Evolutionary conservation across 64 coral and sea anemone genomes (phyloP), one percentile per base, ranked within the genome.

Genomic region (Montipora efflorescens): DNA sequence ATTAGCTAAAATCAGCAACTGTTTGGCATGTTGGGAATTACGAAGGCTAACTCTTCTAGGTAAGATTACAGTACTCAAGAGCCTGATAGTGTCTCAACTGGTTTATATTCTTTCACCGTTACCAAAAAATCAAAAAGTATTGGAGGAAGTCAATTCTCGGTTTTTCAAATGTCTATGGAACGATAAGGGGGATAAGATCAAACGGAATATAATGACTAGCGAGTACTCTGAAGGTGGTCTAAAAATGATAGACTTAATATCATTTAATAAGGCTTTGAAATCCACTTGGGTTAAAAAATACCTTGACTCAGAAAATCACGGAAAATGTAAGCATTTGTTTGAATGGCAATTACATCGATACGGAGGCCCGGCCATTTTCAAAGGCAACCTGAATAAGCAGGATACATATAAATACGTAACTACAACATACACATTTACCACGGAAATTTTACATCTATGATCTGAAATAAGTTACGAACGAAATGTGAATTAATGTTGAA

Each of bases 41-140:
- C 76, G 76, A 49, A 78, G 36, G 44, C 44, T 79, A 18, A 48
- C 76, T 79, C 44, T 52, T 2, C 76, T 79, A 16, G 76, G 16
- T 47, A 79, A 79, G 18, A 79, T 79, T 19, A 79, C 76, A 79
- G 76, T 50, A 50, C 47, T 79, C 5, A 8, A 79, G 76, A 79
- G 76, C 50, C 71, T 88, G 71, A 74, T 74, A 19, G 87, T 75
- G 12, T 77, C 71, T 76, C 52, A 77, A 52, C 49, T 89, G 53
- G 53, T 57, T 57, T 57, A 57, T 57, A 4, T 57, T 57, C 53
- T 57, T 57, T 57, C 53, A 57, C 1, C 53, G 53, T 57, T 57
- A 57, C 53, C 53, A 57, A 57, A 6, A 57, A 57, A 57, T 57
- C 53, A 57, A 20, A 46, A 75, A 18, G 69, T 53, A 7, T 58